Conservation (phyloP, 2,797 vertebrate species). For the Catharus ustulatus region DNA sequence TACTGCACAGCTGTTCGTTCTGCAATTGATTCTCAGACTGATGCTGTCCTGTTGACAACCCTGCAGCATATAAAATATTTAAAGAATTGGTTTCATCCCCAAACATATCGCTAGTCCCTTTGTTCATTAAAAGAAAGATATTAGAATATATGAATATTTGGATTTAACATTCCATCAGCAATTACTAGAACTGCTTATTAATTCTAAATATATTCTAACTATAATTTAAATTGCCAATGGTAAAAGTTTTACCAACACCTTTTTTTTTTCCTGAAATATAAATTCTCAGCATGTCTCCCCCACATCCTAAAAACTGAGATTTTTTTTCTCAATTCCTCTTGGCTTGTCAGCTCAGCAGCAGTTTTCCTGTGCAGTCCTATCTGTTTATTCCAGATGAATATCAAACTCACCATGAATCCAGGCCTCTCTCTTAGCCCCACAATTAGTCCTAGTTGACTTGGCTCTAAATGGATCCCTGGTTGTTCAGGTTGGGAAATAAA, state of each 20-base stretch:
- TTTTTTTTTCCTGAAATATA: background rate
- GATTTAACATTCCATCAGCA: background rate
- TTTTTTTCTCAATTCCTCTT: background rate
- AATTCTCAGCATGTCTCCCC: background rate
- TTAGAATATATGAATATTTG: background rate
- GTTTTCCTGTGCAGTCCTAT: background rate
- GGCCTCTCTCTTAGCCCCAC: background rate
- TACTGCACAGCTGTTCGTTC: slow-evolving; percentile 1
- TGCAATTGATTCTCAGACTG: background rate
- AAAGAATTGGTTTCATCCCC: slow-evolving; percentile 5
- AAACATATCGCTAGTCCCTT: background rate
- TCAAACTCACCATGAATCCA: background rate
- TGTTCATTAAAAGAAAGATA: background rate
- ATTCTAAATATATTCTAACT: background rate
- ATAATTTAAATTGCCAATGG: background rate
- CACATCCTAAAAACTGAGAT: background rate
- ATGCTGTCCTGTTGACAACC: background rate
- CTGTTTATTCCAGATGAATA: slow-evolving; percentile 16
- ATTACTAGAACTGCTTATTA: background rate
- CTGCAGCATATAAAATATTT: slow-evolving; percentile 5
- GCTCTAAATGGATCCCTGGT: background rate
- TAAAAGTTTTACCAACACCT: background rate
- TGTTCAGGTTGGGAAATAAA: background rate
- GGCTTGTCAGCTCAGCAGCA: background rate
- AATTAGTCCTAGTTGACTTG: background rate